Evolutionary conservation across 2,113 vertebrate genomes (phyloP).

Genomic region (Gymnorhina tibicen): DNA sequence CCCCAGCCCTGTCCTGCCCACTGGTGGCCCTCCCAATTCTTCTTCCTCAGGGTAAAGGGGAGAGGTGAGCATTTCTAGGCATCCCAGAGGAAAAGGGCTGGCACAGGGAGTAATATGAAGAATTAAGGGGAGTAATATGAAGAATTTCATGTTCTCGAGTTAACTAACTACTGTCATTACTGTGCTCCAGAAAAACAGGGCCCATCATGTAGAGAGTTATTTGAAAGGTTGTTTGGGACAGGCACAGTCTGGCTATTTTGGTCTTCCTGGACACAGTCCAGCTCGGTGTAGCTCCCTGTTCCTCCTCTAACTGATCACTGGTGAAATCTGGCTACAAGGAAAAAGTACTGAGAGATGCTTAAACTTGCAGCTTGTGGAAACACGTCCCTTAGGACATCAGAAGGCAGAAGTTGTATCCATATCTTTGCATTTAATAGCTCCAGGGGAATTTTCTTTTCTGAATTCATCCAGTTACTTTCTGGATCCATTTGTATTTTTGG

Average conservation of each 20-base stretch:
- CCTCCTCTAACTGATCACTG: not conserved
- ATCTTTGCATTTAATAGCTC: not conserved
- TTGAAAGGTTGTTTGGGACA: not conserved
- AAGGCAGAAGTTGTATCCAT: not conserved
- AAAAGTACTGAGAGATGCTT: not conserved
- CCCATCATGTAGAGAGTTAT: not conserved
- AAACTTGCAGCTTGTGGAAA: not conserved
- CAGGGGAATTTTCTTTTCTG: not conserved
- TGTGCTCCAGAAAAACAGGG: not conserved
- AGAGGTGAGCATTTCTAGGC: not conserved
- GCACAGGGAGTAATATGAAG: not conserved
- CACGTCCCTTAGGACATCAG: not conserved
- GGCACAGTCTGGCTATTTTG: not conserved
- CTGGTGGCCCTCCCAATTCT: rapidly evolving
- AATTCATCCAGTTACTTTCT: not conserved
- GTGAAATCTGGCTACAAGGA: not conserved
- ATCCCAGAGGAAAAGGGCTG: not conserved
- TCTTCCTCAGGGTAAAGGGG: not conserved
- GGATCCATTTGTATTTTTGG: not conserved
- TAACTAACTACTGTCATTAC: not conserved
- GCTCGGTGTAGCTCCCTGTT: not conserved
- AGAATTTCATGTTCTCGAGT: not conserved
- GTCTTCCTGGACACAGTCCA: not conserved
- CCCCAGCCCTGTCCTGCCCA: not conserved
- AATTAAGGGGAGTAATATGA: not conserved